These are phyloP conservation scores for Pachycephala philippinensis DNA, from an alignment of 2,113 vertebrate species.

Conservation along the genomic window DNA sequence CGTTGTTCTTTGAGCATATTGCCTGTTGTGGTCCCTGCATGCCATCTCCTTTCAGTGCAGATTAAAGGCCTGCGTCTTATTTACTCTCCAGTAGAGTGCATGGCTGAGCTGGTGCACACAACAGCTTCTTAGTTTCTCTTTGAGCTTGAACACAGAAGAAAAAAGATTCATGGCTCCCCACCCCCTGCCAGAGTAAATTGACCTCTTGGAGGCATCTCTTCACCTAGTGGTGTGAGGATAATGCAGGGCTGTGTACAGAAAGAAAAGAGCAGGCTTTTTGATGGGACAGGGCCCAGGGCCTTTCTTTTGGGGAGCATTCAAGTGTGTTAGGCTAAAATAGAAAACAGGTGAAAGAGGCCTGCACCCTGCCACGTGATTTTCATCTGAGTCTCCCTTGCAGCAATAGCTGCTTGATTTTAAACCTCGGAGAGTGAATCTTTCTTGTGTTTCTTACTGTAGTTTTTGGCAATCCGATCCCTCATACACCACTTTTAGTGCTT, in stretches of 20 bases:
- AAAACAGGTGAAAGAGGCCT: slow-evolving; percentile 32
- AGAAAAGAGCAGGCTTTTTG: not conserved
- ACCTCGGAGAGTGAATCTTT: not conserved
- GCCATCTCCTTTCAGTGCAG: slow-evolving; percentile 45
- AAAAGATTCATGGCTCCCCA: slow-evolving; percentile 68
- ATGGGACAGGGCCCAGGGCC: not conserved
- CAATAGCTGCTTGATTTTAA: not conserved
- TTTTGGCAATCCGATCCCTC: not conserved
- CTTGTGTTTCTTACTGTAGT: not conserved
- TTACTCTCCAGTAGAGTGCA: slow-evolving; percentile 68
- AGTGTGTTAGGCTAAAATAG: slow-evolving; percentile 16
- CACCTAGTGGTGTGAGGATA: slow-evolving; percentile 64
- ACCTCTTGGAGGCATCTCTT: slow-evolving; percentile 73
- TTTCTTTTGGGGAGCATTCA: slow-evolving; percentile 30
- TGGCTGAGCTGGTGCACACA: slow-evolving; percentile 73
- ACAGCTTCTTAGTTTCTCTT: slow-evolving; percentile 68
- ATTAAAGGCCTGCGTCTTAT: slow-evolving; percentile 74
- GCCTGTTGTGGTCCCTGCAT: not conserved
- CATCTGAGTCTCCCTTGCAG: not conserved
- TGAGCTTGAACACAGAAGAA: slow-evolving; percentile 71
- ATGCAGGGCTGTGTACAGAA: slow-evolving; percentile 11
- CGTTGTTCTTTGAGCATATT: not conserved
- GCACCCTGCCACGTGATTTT: not conserved
- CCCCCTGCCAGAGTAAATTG: slow-evolving; percentile 69
- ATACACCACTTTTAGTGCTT: not conserved